Evolutionary conservation across 2,113 vertebrate species (phyloP).

Genomic region (Ibidorhyncha struthersii): DNA sequence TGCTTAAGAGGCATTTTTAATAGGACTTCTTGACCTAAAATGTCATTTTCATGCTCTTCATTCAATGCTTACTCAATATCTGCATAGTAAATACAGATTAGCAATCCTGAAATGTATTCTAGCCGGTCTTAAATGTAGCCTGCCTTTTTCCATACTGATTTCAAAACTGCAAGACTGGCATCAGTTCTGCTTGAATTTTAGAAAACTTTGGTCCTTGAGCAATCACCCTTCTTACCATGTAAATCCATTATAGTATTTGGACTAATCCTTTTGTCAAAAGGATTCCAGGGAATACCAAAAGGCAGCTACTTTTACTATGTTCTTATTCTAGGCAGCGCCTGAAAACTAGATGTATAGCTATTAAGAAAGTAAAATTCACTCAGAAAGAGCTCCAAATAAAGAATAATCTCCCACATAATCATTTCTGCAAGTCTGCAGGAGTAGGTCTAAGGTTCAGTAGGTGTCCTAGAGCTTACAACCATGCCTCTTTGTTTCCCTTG

Average conservation of each 20-base stretch:
- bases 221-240: constrained; percentile 9
- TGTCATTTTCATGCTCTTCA: background rate
- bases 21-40: background rate
- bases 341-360: background rate
- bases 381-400: background rate
- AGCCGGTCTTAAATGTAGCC: background rate
- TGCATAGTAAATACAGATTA: background rate
- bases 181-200: background rate
- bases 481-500: constrained; percentile 17
- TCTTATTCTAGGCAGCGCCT: background rate
- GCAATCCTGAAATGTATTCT: background rate
- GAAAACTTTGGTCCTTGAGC: background rate
- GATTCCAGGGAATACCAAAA: constrained; percentile 11
- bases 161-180: background rate
- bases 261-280: constrained; percentile 41
- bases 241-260: background rate
- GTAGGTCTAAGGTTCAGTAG: constrained; percentile 19
- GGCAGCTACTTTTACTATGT: background rate
- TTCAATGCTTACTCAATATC: background rate
- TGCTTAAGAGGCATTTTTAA: background rate
- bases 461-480: constrained; percentile 38
- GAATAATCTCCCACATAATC: constrained; percentile 24
- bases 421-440: background rate
- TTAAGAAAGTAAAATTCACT: constrained; percentile 38
- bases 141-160: background rate